Percentiles rank a stretch among this genome's conserved stretches.
phyloP scores from a whole-genome alignment of 1,140 invertebrate species.

The Conus ventricosus region DNA sequence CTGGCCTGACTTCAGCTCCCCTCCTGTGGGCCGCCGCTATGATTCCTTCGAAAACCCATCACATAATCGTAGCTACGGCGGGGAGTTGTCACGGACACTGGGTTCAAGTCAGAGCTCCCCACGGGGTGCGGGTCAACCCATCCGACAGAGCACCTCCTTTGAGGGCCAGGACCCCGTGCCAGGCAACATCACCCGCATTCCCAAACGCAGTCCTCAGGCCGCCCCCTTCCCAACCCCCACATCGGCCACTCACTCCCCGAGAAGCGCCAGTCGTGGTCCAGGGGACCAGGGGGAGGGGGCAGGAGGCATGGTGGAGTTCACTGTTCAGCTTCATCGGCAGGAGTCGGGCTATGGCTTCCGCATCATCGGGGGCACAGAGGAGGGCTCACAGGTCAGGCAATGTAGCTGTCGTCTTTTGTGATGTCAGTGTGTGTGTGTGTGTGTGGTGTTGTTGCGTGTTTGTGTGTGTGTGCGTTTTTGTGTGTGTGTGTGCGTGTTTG shows the following conservation, averaged over 20 bases:
- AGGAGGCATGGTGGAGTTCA: conserved; percentile 83
- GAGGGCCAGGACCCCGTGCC: conserved; percentile 77
- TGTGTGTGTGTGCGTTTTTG: neutral
- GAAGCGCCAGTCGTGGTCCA: conserved; percentile 31
- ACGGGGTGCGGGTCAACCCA: conserved; percentile 55
- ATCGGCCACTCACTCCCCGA: conserved; percentile 45
- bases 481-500: neutral
- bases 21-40: conserved; percentile 33
- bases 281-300: conserved; percentile 51
- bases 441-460: neutral
- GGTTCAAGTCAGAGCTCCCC: conserved; percentile 17
- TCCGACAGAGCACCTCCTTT: conserved; percentile 82
- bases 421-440: neutral
- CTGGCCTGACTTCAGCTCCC: conserved; percentile 49
- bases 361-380: conserved; percentile 98
- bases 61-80: conserved; percentile 46
- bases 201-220: conserved; percentile 49
- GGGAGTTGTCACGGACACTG: conserved; percentile 38
- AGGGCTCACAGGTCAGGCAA: conserved; percentile 89
- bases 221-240: conserved; percentile 31
- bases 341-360: conserved; percentile 96
- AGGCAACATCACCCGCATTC: conserved; percentile 65
- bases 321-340: conserved; percentile 86
- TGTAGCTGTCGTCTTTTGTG: neutral
- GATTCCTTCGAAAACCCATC: conserved; percentile 43